A percentile compares a stretch with the other conserved stretches of the same genome.
Conservation (phyloP, 2,888 invertebrate genomes). For the Watsonalla binaria region DNA sequence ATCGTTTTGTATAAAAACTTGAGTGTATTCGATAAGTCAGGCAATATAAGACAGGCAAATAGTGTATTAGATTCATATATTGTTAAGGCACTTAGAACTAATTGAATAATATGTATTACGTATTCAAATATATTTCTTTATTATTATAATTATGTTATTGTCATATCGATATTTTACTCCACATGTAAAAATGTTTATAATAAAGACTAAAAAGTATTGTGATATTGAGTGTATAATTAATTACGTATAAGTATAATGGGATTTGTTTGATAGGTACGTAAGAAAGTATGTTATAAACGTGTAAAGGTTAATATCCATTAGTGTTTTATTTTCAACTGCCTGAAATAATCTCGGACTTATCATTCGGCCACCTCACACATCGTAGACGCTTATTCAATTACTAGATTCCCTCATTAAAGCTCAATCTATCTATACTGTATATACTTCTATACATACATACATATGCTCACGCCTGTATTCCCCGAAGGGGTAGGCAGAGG, state of each 20-base stretch:
- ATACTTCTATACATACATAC: too few relatives aligned
- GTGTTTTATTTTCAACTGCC: slow-evolving; percentile 46
- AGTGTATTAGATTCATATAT: not conserved
- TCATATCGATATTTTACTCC: slow-evolving; percentile 1
- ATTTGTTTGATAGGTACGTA: slow-evolving; percentile 49
- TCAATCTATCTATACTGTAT: too few relatives aligned
- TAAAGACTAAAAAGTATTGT: slow-evolving; percentile 73
- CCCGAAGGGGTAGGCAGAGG: too few relatives aligned
- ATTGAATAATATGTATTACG: not conserved
- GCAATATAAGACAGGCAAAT: not conserved
- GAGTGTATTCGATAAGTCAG: not conserved
- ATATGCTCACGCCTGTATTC: too few relatives aligned
- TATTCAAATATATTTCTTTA: not conserved
- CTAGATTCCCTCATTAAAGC: too few relatives aligned
- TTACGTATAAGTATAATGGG: slow-evolving; percentile 41
- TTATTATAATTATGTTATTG: not conserved
- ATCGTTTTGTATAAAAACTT: not conserved
- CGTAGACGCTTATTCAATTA: too few relatives aligned
- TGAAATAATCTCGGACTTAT: too few relatives aligned
- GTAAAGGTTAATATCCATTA: slow-evolving; percentile 43
- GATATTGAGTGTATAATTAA: slow-evolving; percentile 63
- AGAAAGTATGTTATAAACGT: slow-evolving; percentile 60
- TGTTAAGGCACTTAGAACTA: not conserved
- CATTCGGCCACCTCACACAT: too few relatives aligned
- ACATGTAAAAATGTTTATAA: slow-evolving; percentile 30